Evolutionary conservation across 2,888 invertebrate genomes (phyloP), one percentile per base, ranked within the genome.

Genomic region (Andrena marginata): DNA sequence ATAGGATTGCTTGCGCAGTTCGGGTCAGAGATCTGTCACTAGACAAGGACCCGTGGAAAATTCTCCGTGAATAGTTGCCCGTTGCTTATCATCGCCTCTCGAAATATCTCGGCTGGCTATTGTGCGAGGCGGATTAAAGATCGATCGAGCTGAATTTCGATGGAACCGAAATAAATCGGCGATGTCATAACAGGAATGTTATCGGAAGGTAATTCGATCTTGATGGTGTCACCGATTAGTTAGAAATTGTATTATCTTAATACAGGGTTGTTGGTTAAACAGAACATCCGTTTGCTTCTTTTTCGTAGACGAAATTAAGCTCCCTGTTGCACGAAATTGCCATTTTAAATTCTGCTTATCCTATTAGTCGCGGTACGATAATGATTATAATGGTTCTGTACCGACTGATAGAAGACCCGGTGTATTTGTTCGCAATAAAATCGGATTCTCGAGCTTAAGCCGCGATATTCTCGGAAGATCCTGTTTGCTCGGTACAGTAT

Each of bases 391-490:
- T 23, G 51, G 5, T 31, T 49, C n/a, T n/a, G 23, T 33, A 23
- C 29, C 31, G 7, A 26, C 31, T 35, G 69, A 70, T 70, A 64
- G 23, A 69, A 23, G 56, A 49, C 54, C 65, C 10, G 4, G 20
- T 16, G 65, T 8, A 42, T 42, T 42, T 42, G 42, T 42, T 42
- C 42, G 42, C 80, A 51, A 51, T 80, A 79, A 71, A 71, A 79
- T 80, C 60, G 71, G 54, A 65, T 80, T 67, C 35, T 26, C 51
- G 42, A 16, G 8, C 54, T 71, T 71, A 71, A 42, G 2, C 33
- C 6, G 29, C 64, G 73, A 48, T 64, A 59, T 78, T 79, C 78
- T 64, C 29, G n/a, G 56, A 70, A 80, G 80, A 71, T 79, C 59
- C 49, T 80, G 54, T 80, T 80, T 80, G 62, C 16, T 71, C n/a